Evolutionary conservation across 2,888 invertebrate genomes (phyloP).

Genomic region (Agrotis ipsilon): DNA sequence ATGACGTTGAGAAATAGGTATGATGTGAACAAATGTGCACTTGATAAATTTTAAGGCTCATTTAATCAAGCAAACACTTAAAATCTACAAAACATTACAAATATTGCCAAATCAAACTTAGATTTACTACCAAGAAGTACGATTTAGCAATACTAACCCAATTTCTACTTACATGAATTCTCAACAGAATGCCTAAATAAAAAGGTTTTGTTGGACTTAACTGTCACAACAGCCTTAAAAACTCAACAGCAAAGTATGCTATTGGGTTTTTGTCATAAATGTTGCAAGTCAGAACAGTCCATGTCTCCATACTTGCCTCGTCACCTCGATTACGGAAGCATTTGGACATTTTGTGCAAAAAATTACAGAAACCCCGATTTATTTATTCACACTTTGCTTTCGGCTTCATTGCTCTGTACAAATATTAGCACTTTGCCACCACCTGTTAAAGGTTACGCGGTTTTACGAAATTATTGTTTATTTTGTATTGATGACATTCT

Average conservation of each 20-base stretch:
- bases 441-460: constrained; percentile 20
- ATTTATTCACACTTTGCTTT: constrained; percentile 32
- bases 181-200: neutral
- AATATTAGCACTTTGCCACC: constrained; percentile 37
- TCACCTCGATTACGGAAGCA: constrained; percentile 42
- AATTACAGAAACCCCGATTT: constrained; percentile 28
- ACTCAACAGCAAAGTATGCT: neutral
- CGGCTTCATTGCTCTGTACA: constrained; percentile 39
- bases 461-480: constrained; percentile 31
- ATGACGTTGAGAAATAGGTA: neutral
- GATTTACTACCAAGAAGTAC: constrained; percentile 31
- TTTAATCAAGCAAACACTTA: constrained; percentile 13
- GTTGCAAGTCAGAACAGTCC: constrained; percentile 35
- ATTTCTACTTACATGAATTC: neutral
- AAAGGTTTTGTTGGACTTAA: neutral
- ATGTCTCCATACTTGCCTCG: constrained; percentile 24
- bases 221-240: neutral
- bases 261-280: constrained; percentile 8
- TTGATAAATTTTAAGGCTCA: constrained; percentile 1
- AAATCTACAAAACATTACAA: constrained; percentile 7
- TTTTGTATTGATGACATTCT: constrained; percentile 20
- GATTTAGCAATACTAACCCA: constrained; percentile 15
- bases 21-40: neutral
- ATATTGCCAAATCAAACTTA: neutral
- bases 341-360: constrained; percentile 38